Evolutionary conservation across 2,797 vertebrate genomes (phyloP).

Genomic region (Anolis apletophallus): DNA sequence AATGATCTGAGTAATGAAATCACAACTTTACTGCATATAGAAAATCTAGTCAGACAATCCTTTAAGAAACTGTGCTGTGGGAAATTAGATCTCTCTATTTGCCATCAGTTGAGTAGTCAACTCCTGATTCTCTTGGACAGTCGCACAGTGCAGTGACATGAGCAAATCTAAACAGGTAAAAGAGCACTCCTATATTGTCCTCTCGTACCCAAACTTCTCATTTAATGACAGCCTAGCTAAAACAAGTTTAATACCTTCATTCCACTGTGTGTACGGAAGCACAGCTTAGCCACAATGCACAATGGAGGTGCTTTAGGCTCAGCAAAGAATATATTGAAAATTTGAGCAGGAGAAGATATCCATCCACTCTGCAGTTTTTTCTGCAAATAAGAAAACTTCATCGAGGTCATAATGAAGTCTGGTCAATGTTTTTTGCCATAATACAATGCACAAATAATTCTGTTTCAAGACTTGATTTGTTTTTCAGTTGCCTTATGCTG

Average conservation of each 20-base stretch:
- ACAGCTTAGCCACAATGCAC: neutral
- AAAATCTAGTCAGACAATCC: neutral
- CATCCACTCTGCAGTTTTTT: neutral
- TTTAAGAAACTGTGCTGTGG: neutral
- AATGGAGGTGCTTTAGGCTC: neutral
- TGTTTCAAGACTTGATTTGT: neutral
- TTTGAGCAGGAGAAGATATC: neutral
- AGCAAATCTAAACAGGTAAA: neutral
- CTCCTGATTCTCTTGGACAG: neutral
- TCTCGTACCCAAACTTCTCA: neutral
- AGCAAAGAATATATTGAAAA: neutral
- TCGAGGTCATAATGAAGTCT: rapidly evolving
- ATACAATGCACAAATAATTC: neutral
- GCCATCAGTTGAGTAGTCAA: neutral
- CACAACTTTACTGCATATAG: neutral
- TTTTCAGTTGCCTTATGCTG: constrained; percentile 23
- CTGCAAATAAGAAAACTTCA: neutral
- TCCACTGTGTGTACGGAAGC: neutral
- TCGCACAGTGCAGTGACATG: neutral
- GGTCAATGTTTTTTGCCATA: neutral
- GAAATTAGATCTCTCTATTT: neutral
- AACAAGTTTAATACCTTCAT: neutral
- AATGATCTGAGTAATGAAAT: neutral
- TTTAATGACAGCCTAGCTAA: neutral
- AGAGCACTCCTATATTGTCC: neutral